Percentiles rank a stretch among this genome's conserved stretches.
phyloP scores from a whole-genome alignment of 2,888 invertebrate genomes.

The Arrhopalites spinosus region DNA sequence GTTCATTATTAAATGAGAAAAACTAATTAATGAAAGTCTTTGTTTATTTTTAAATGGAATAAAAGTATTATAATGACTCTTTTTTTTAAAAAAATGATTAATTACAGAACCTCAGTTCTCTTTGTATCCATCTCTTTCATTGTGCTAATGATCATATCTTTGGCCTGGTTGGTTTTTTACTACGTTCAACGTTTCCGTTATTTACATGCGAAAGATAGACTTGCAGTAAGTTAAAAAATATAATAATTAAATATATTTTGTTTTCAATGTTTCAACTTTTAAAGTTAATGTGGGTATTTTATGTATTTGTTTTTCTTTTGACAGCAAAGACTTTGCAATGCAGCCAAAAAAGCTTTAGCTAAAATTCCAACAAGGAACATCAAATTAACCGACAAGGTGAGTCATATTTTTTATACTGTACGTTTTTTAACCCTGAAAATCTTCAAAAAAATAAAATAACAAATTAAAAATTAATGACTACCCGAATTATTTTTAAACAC shows the following conservation, averaged over 20 bases:
- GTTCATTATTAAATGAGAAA: too few species aligned
- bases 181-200: constrained; percentile 93
- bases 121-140: constrained; percentile 96
- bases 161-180: constrained; percentile 95
- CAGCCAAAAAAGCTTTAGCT: constrained; percentile 90
- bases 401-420: neutral
- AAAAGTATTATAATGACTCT: too few species aligned
- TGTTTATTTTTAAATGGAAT: too few species aligned
- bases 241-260: neutral
- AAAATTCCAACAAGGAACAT: constrained; percentile 90
- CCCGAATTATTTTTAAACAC: too few species aligned
- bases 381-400: constrained; percentile 71
- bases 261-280: too few species aligned
- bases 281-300: neutral
- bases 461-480: too few species aligned
- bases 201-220: constrained; percentile 90
- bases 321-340: constrained; percentile 87
- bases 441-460: too few species aligned
- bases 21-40: too few species aligned
- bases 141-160: constrained; percentile 89
- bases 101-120: constrained; percentile 81
- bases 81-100: too few species aligned
- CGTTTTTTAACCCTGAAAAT: too few species aligned
- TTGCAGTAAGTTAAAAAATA: constrained; percentile 70
- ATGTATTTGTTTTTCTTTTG: neutral